A percentile compares a stretch with the other conserved stretches of the same genome.
phyloP scores from a whole-genome alignment of 2,113 vertebrate species.

The Malurus alboscapulatus region DNA sequence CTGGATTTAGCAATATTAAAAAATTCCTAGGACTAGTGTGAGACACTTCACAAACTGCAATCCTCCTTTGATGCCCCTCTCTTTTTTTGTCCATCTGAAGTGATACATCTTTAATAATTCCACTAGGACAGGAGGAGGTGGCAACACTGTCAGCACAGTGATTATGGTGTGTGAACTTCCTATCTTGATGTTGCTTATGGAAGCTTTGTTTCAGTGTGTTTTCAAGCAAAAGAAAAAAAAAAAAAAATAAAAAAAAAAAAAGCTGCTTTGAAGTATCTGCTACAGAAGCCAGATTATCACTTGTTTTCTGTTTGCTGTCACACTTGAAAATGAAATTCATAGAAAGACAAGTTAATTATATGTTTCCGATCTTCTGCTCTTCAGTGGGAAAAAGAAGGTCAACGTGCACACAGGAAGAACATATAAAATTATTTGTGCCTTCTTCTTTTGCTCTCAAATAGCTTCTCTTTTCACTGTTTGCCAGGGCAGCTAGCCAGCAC shows the following conservation, averaged over 20 bases:
- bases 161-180: neutral
- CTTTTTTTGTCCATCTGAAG: neutral
- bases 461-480: neutral
- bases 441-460: neutral
- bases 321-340: neutral
- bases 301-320: neutral
- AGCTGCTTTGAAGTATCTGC: neutral
- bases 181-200: neutral
- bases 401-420: neutral
- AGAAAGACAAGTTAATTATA: neutral
- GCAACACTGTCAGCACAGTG: neutral
- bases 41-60: neutral
- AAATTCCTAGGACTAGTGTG: neutral
- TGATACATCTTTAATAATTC: neutral
- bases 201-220: conserved; percentile 3
- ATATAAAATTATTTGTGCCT: neutral
- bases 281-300: neutral
- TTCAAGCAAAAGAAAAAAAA: neutral
- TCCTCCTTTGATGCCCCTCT: neutral
- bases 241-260: neutral
- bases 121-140: neutral
- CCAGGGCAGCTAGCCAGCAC: neutral
- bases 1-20: neutral
- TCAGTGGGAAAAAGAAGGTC: neutral
- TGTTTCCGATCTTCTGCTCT: neutral